Base-by-base conservation (phyloP, 2,113 vertebrate species). In the Carollia perspicillata region DNA sequence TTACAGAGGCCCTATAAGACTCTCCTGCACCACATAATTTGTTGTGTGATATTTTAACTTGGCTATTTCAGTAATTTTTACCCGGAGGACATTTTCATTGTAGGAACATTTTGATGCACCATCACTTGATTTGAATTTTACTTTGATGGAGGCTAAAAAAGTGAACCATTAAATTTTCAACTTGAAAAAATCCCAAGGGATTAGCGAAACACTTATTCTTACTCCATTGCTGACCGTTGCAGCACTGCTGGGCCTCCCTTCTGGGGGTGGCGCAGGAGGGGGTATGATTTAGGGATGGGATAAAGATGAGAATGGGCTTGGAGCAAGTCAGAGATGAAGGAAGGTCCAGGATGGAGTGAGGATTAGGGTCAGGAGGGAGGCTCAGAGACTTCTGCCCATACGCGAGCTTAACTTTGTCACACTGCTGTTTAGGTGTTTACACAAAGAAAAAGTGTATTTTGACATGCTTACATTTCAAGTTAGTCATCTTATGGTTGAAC, bases 11-110 rank as follows among this genome's bases (percentile, higher is more conserved):
- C 37, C 12, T 55, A 20, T 35, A 55, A 37, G 11, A 58, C 30
- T 69, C 35, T 71, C 35, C 22, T 30, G 35, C 16, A 85, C 23
- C 26, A 17, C 33, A 5, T 58, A 30, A 69, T 84, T 86, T 26
- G n/a, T 90, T 47, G 49, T n/a, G 35, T 26, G 44, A 72, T 66
- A 53, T 68, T 89, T 81, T 79, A 68, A 74, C 33, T 74, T 44
- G 63, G 42, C 33, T 84, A 20, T 81, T 96, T 87, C 49, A 71
- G 37, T 71, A 84, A 20, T 77, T 89, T 97, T 92, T 85, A 66
- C 51, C 44, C 6, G 60, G 71, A 84, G 49, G 65, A 79, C 26
- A 47, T 71, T 88, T 90, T 66, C 60, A 93, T 35, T 86, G 42
- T 65, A 93, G 83, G 74, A 89, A 65, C 8, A 65, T 44, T 87